Evolutionary conservation across 2,888 invertebrate species (phyloP).

Genomic region (Cheilosia vulpina): DNA sequence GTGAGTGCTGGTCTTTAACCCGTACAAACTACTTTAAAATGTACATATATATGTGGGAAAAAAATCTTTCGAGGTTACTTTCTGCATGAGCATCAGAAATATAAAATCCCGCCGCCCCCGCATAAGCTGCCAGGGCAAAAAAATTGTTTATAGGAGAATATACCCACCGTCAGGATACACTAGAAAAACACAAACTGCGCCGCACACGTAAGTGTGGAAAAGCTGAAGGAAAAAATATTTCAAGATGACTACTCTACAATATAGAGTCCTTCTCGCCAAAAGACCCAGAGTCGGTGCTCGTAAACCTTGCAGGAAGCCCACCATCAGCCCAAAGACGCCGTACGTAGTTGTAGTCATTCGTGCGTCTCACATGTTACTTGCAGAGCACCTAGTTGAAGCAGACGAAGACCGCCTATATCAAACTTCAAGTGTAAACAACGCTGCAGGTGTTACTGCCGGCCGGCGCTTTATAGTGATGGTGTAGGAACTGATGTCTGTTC

Average conservation of each 20-base stretch:
- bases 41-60: neutral
- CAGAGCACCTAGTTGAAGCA: conserved; percentile 25
- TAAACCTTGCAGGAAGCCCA: conserved; percentile 1
- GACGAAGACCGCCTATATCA: conserved; percentile 44
- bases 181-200: neutral
- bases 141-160: conserved; percentile 7
- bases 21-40: conserved; percentile 8
- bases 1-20: conserved; percentile 31
- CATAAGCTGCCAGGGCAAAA: conserved; percentile 6
- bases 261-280: conserved; percentile 7
- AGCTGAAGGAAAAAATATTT: neutral
- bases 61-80: conserved; percentile 41
- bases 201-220: neutral
- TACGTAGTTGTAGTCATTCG: conserved; percentile 47
- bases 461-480: conserved; percentile 1
- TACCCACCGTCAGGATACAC: neutral
- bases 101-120: conserved; percentile 2
- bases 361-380: conserved; percentile 27
- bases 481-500: conserved; percentile 19
- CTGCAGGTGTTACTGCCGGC: conserved; percentile 43
- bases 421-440: conserved; percentile 46
- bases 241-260: conserved; percentile 16
- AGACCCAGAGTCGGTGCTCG: neutral
- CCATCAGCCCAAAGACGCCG: conserved; percentile 25
- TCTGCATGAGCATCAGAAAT: conserved; percentile 26